phyloP scores from a whole-genome alignment of 1,140 invertebrate species.

The Psix sp. region DNA sequence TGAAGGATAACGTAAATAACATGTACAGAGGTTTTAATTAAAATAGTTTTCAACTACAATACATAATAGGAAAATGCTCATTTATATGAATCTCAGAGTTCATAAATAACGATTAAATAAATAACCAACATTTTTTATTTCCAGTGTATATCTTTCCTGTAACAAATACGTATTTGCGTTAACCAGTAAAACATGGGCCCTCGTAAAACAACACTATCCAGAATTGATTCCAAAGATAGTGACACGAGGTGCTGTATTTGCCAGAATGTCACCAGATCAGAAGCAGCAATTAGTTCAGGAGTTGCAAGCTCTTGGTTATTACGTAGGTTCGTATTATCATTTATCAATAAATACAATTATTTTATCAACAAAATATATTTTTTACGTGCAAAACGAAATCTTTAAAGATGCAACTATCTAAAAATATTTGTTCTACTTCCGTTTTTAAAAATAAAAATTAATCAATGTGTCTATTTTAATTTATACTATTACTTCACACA shows the following conservation, averaged over 20 bases:
- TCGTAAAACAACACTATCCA: slow-evolving; percentile 82
- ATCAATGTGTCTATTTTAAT: neutral
- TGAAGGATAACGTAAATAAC: too few species aligned
- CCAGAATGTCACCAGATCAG: slow-evolving; percentile 96
- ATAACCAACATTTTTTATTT: slow-evolving; percentile 28
- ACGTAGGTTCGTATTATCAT: slow-evolving; percentile 80
- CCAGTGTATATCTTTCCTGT: slow-evolving; percentile 67
- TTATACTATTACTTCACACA: slow-evolving; percentile 50
- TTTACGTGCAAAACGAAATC: too few species aligned
- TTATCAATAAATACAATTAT: slow-evolving; percentile 6
- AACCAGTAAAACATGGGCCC: slow-evolving; percentile 85
- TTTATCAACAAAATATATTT: slow-evolving; percentile 4
- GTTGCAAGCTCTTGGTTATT: slow-evolving; percentile 89
- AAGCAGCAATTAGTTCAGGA: slow-evolving; percentile 93
- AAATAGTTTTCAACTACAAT: too few species aligned
- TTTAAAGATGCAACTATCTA: too few species aligned
- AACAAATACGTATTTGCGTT: slow-evolving; percentile 82
- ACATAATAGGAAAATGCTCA: too few species aligned
- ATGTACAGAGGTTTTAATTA: too few species aligned
- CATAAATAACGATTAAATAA: too few species aligned
- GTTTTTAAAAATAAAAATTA: neutral
- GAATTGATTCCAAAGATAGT: slow-evolving; percentile 83
- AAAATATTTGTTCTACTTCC: too few species aligned
- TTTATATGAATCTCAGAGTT: too few species aligned
- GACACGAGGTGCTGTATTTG: slow-evolving; percentile 90